Conservation (phyloP, 2,888 invertebrate genomes). For the Rotaria socialis region DNA sequence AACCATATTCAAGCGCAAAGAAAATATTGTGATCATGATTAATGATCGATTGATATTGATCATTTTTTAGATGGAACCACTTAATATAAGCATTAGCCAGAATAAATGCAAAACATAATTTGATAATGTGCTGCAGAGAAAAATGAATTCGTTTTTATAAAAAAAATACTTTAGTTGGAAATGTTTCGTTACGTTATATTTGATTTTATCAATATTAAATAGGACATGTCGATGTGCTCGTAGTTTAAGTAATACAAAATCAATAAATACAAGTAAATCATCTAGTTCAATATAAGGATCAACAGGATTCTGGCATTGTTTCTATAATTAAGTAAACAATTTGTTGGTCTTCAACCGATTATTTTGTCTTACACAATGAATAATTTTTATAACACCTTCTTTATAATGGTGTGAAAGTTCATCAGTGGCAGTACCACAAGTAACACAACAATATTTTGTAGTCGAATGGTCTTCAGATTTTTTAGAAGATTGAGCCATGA, state of each 20-base stretch:
- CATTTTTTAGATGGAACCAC: conserved; percentile 46
- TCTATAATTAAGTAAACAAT: neutral
- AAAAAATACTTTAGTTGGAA: too few relatives aligned
- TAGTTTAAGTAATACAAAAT: conserved; percentile 42
- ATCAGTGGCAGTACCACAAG: neutral
- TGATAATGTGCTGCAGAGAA: conserved; percentile 15
- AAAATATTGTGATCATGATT: conserved; percentile 43
- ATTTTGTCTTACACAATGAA: neutral
- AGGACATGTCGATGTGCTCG: conserved; percentile 44
- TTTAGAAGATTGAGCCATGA: too few relatives aligned
- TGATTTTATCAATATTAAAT: conserved; percentile 39
- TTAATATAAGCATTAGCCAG: conserved; percentile 42
- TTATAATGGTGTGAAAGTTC: conserved; percentile 18
- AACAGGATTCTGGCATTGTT: conserved; percentile 40
- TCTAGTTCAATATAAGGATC: conserved; percentile 45
- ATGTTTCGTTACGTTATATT: conserved; percentile 7
- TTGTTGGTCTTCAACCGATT: too few relatives aligned
- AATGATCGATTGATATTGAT: conserved; percentile 43
- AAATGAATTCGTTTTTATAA: neutral
- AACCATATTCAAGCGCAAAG: conserved; percentile 44
- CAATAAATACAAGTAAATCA: conserved; percentile 40
- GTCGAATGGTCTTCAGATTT: neutral
- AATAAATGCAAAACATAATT: conserved; percentile 37
- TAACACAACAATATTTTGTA: neutral
- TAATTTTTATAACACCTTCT: conserved; percentile 24